Base-by-base conservation (phyloP, 2,888 invertebrate species). In the Helicoverpa assulta region DNA sequence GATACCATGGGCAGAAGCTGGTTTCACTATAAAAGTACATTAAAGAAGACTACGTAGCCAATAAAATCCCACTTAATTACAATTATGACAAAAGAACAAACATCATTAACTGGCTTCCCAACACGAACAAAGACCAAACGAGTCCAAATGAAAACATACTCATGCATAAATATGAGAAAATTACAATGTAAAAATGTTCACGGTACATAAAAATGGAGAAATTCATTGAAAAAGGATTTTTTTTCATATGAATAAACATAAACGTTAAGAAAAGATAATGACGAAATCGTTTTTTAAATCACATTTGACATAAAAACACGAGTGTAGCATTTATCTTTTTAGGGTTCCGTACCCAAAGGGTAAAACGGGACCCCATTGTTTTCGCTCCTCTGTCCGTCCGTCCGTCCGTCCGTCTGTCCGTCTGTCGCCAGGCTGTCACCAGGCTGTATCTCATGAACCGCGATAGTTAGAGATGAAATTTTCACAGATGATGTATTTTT, bases 241-340 rank as follows among this genome's bases (percentile, higher is more conserved):
- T 33, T 54, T 43, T 10, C 54, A 58, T 58, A 54, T 10, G 57
- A 67, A 54, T 19, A 54, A 53, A 58, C 47, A 21, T 40, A 54
- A 40, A 67, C 33, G 5, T 7, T 21, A 53, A 55, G 51, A 50
- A 54, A 33, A 18, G 18, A 50, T 50, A 50, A n/a, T 18, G 6
- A 33, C 14, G 6, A 19, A 76, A 69, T 50, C 47, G 59, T 26
- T 57, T 76, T 75, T 69, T 50, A n/a, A 70, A 50, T 52, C 76
- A 76, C 40, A 47, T 60, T 40, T 61, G 16, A 53, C 56, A 57
- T 76, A 60, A 75, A 59, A 76, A 75, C 68, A 56, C 16, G 37
- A 75, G 68, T 58, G 50, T 19, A 54, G n/a, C 76, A 67, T 71
- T 55, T 67, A 71, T 75, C 68, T 75, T 59, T n/a, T n/a, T n/a